Base-by-base conservation (phyloP, 2,888 invertebrate species). In the Troides oblongomaculatus region DNA sequence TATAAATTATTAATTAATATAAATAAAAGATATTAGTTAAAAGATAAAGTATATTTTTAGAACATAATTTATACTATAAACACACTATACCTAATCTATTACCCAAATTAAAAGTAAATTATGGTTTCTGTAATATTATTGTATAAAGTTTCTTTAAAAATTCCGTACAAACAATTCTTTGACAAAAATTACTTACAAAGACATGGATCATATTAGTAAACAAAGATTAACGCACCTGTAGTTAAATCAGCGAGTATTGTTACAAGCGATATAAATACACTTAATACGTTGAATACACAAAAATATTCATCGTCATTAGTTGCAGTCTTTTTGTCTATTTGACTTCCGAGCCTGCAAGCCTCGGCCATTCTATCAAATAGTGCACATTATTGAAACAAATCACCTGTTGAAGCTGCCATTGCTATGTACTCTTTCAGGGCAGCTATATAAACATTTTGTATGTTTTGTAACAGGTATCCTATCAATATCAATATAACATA, bases 221-320 rank as follows among this genome's bases (percentile, higher is more conserved):
- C 46, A 50, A 63, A 43, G 43, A 58, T n/a, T 53, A 65, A 81
- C 84, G 79, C 81, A 94, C 94, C 94, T 89, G 94, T 94, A 69
- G 93, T 91, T 73, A 94, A 84, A 85, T 94, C 94, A 68, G 93
- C 93, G 75, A 94, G 83, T 81, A 94, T 94, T 68, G 94, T 93
- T 72, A 93, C 90, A 76, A 94, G 86, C 70, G 94, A 94, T 80
- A 94, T 90, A 81, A 93, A 89, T 72, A 93, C 90, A 84, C 93
- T 90, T 74, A 93, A 84, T 76, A 93, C 91, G 83, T 93, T 91
- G 74, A 93, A 86, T 73, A 92, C 84, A 82, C 91, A 90, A 84
- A 93, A 91, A 78, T 88, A 89, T 81, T 90, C 92, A 77, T 90
- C 89, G 74, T 87, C 87, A 77, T 81, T 86, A 74, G 76, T 82